Evolutionary conservation across 2,797 vertebrate genomes (phyloP).

Genomic region (Mormyrops boulengeri): DNA sequence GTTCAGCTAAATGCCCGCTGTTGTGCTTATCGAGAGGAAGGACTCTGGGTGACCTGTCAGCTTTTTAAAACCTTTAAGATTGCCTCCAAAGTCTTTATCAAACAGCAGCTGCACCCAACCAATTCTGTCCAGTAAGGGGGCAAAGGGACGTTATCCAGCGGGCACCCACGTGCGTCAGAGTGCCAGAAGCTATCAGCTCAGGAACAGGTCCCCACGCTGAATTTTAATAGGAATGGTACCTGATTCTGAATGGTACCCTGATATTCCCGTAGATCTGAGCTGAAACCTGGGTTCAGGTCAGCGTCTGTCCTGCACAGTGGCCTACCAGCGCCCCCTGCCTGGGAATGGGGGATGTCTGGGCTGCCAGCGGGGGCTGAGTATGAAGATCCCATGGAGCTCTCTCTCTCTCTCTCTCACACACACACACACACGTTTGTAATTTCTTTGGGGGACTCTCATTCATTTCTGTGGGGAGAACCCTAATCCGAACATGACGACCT

Average conservation of each 20-base stretch:
- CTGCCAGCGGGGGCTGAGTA: conserved; percentile 58
- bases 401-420: no score
- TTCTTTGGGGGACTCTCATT: no score
- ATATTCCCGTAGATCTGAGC: neutral
- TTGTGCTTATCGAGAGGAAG: neutral
- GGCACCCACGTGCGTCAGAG: neutral
- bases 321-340: conserved; percentile 61
- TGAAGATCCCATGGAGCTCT: conserved; percentile 45
- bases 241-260: neutral
- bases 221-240: neutral
- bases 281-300: neutral
- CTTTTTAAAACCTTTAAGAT: neutral
- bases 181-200: neutral
- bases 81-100: neutral
- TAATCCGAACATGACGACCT: no score
- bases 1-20: neutral
- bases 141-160: neutral
- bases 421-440: conserved; percentile 18
- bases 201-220: neutral
- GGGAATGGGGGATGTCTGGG: conserved; percentile 59
- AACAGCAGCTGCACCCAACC: neutral
- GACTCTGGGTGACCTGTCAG: neutral
- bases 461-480: no score
- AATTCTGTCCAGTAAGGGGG: conserved; percentile 32
- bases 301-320: conserved; percentile 33